These are phyloP conservation scores for Drosophila dives DNA, from an alignment of 2,888 invertebrate genomes.

Conservation along the genomic window DNA sequence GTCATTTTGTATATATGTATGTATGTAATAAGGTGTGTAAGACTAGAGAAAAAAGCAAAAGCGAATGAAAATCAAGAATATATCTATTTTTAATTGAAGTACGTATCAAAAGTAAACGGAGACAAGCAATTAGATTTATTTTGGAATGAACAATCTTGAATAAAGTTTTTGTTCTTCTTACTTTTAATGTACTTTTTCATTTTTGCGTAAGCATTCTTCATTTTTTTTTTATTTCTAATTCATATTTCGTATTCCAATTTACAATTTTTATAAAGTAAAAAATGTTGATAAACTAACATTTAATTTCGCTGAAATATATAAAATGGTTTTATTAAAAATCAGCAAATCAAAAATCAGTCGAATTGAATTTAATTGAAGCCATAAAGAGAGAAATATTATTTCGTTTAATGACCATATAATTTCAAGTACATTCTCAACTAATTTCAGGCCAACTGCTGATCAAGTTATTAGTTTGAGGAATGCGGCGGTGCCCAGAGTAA, in stretches of 20 bases:
- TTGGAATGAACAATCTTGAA: neutral
- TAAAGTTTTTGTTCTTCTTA: neutral
- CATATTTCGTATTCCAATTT: neutral
- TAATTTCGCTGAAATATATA: conserved; percentile 8
- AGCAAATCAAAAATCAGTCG: conserved; percentile 19
- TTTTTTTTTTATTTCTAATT: neutral
- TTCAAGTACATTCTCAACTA: conserved; percentile 37
- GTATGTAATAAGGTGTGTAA: neutral
- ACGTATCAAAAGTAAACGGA: neutral
- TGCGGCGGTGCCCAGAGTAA: conserved; percentile 14
- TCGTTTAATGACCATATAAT: neutral
- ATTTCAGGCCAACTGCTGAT: conserved; percentile 44
- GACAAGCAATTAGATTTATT: neutral
- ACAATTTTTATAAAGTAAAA: neutral
- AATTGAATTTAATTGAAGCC: neutral
- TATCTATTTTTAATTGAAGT: neutral
- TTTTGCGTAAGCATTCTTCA: neutral
- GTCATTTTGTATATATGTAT: neutral
- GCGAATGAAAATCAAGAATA: neutral
- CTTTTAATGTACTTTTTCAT: neutral
- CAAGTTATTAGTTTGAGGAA: conserved; percentile 50
- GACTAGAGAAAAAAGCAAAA: neutral
- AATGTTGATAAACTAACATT: neutral
- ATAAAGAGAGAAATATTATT: conserved; percentile 7
- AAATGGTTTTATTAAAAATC: conserved; percentile 28